phyloP scores from a whole-genome alignment of 2,113 vertebrate species.

The Oreotragus oreotragus region DNA sequence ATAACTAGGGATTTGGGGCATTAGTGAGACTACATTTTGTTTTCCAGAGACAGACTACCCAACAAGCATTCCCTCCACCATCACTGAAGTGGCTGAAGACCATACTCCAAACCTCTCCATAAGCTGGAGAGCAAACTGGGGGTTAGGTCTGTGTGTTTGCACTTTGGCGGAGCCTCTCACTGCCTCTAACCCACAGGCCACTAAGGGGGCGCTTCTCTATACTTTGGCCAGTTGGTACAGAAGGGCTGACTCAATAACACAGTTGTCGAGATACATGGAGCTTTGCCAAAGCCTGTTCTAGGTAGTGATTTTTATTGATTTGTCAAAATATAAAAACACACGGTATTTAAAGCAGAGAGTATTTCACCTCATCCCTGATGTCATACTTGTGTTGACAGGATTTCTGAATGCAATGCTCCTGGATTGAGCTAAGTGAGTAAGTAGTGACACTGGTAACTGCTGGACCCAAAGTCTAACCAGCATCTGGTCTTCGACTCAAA shows the following conservation, averaged over 20 bases:
- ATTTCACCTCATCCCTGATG: background rate
- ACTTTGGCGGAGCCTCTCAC: background rate
- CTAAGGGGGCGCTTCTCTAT: too few species aligned
- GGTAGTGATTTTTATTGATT: background rate
- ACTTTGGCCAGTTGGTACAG: rapidly evolving
- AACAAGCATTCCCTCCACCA: rapidly evolving
- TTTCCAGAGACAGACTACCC: background rate
- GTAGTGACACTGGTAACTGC: background rate
- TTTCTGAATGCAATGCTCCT: background rate
- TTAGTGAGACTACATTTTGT: background rate
- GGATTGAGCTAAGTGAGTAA: background rate
- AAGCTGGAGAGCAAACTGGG: background rate
- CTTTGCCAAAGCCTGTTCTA: background rate
- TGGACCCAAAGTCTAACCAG: background rate
- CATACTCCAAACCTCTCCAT: background rate
- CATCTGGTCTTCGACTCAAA: background rate
- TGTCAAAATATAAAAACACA: background rate
- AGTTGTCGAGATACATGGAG: background rate
- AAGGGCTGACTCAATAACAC: too few species aligned
- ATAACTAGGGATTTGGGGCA: background rate
- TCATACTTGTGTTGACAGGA: background rate
- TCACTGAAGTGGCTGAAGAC: background rate
- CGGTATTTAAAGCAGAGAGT: background rate
- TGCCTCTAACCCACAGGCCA: background rate
- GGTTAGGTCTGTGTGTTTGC: background rate